A percentile compares a stretch with the other conserved stretches of the same genome.
These are phyloP conservation scores for Perca fluviatilis DNA, from an alignment of 2,113 vertebrate species.

Conservation along the genomic window DNA sequence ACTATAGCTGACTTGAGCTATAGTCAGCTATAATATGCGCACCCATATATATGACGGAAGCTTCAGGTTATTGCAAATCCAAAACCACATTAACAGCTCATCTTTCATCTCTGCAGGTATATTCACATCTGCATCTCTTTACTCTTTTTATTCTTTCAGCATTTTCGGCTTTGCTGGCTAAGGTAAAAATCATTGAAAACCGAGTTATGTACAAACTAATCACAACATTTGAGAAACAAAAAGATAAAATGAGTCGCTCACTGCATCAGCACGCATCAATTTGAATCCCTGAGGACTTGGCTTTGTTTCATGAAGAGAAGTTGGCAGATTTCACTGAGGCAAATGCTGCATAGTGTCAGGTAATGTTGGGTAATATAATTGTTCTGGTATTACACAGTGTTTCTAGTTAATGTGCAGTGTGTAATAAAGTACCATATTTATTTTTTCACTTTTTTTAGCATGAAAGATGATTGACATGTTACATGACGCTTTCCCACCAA, in stretches of 20 bases:
- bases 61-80: slow-evolving; percentile 13
- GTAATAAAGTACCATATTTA: not conserved
- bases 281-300: not conserved
- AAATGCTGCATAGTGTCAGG: not conserved
- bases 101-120: not conserved
- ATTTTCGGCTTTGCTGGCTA: not conserved
- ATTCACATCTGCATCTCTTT: not conserved
- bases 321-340: not conserved
- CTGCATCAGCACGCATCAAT: not conserved
- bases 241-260: not conserved
- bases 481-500: not conserved
- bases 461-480: slow-evolving; percentile 18
- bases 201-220: slow-evolving; percentile 5
- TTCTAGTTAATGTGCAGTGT: not conserved
- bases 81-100: not conserved
- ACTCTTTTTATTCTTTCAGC: not conserved
- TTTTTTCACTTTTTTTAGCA: not conserved
- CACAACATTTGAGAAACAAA: slow-evolving; percentile 4
- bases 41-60: not conserved
- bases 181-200: slow-evolving; percentile 2
- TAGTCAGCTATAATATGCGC: not conserved
- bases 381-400: not conserved
- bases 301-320: slow-evolving; percentile 10
- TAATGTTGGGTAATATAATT: not conserved
- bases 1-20: too few species aligned